Conservation (phyloP, 2,797 vertebrate genomes). For the Okamejei kenojei region DNA sequence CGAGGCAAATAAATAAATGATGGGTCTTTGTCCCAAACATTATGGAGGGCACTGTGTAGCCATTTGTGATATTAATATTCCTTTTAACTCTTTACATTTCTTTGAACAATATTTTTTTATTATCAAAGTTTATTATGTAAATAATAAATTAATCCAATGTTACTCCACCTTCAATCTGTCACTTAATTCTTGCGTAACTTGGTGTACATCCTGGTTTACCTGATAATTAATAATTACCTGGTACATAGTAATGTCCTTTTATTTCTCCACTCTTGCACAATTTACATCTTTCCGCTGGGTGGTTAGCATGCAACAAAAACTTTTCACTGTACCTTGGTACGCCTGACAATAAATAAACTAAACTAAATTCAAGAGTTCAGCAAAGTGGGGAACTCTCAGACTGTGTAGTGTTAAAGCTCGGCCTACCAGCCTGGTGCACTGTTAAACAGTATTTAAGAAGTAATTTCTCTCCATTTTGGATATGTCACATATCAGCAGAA, state of each 20-base stretch:
- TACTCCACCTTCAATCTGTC: neutral
- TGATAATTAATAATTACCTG: neutral
- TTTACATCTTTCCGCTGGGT: neutral
- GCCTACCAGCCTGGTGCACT: neutral
- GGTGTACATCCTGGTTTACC: neutral
- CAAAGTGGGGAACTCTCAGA: neutral
- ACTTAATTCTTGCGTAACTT: neutral
- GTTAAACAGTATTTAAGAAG: neutral
- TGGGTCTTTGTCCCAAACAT: too few relatives aligned
- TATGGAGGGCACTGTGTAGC: neutral
- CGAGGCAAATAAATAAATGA: too few relatives aligned
- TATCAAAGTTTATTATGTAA: neutral
- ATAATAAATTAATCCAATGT: neutral
- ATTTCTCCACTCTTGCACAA: neutral
- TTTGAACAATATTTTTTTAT: neutral
- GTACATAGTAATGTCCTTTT: neutral
- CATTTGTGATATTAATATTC: neutral
- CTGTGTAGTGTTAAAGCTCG: neutral
- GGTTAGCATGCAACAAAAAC: too few relatives aligned
- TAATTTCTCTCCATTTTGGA: neutral
- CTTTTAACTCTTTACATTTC: neutral
- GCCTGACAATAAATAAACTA: too few relatives aligned
- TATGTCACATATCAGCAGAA: neutral
- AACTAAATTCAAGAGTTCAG: neutral
- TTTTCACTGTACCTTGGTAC: too few relatives aligned